Evolutionary conservation across 2,797 vertebrate species (phyloP), one percentile per base, ranked within the genome.

Genomic region (Sus cebifrons): DNA sequence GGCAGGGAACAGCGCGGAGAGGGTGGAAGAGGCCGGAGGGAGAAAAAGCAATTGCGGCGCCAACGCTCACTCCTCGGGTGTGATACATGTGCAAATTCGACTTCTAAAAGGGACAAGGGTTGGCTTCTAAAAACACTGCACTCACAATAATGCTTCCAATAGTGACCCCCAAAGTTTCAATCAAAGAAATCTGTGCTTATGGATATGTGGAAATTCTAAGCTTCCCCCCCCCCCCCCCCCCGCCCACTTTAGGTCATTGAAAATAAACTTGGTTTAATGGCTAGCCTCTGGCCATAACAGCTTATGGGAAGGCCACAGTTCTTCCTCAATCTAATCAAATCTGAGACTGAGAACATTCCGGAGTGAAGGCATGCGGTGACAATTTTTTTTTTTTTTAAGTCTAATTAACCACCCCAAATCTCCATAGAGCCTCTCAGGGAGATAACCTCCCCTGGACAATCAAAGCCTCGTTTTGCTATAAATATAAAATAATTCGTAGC

Each of bases 401-500:
- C 85, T 32, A 67, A 85, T 78, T 81, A 60, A 91, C 62, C 44
- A 54, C 62, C 21, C 67, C 52, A 56, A 85, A 85, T 89, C 79
- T 91, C 83, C 70, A 85, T 32, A 74, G 87, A 32, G 32, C 52
- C 75, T 94, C 75, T 85, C 29, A 29, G 68, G 89, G 29, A 95
- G 65, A 96, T 77, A 27, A 94, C 52, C 85, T 96, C 64, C 92
- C 58, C 68, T 54, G 85, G 18, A 94, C 78, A 96, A 88, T 89
- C 81, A 95, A 97, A 74, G 74, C 96, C 64, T 77, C 91, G 58
- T 75, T 95, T 97, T 91, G 79, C 89, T 97, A 96, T 97, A 96
- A 97, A 97, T 97, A 97, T 97, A 98, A 96, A 97, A 97, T 88
- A 93, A 97, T 94, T 82, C 56, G 68, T 86, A 96, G 96, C 96